Base-by-base conservation (phyloP, 2,888 invertebrate genomes). In the Drosophila formosana region DNA sequence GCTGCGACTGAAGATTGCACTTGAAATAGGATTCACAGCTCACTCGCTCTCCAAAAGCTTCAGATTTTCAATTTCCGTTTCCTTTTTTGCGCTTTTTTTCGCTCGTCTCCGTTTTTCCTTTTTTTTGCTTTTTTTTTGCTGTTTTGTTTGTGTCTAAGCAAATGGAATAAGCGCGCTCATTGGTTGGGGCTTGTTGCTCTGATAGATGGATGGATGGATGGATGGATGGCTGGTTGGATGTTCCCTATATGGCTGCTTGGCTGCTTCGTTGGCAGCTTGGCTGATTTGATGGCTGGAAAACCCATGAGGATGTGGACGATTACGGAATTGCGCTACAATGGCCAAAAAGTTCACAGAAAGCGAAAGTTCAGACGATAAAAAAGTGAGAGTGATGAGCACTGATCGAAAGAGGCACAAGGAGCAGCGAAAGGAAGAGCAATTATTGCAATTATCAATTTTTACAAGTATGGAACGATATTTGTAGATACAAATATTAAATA, bases 1-100 rank as follows among this genome's bases (percentile, higher is more conserved):
- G 30, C 30, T 75, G 80, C 80, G 66, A 82, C 87, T 81, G 88
- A 89, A 89, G 85, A 85, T 87, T 85, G 89, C 85, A 89, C 89
- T 85, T 89, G 89, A 84, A 85, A 84, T 89, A 79, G 85, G 85
- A 84, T 88, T 88, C 84, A 84, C 84, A 88, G 89, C 89, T 86
- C 84, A 88, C 89, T 88, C 84, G 87, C 84, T 88, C 66, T 39
- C 69, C 66, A 79, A 85, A 87, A 89, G 89, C 88, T 88, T 85
- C 85, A 85, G 85, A 85, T 85, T 85, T 85, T 85, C 85, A 85
- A 85, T 85, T 85, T 85, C 85, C 85, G 85, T 89, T 85, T 89
- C 88, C 89, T 65, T 72, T 80, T 61, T 50, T 23, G 18, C 56
- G 11, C 49, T 30, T n/a, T 49, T 43, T 53, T 46, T 46, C n/a